phyloP scores from a whole-genome alignment of 2,113 vertebrate genomes.

The Heterotilapia buettikoferi region DNA sequence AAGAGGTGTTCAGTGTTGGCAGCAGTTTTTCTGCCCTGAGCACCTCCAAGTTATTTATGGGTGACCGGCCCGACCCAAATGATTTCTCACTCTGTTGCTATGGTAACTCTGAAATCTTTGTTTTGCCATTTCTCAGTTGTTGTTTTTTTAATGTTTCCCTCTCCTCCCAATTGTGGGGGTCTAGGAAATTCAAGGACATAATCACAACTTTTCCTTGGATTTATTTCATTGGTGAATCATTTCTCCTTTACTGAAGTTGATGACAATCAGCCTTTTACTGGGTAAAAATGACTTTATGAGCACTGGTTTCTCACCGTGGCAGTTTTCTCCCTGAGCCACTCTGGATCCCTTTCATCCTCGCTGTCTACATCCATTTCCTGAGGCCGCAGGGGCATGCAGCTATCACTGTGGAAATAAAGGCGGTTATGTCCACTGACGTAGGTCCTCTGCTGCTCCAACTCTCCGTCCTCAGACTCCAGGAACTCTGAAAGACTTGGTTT shows the following conservation, averaged over 20 bases:
- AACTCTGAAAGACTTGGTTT: conserved; percentile 97
- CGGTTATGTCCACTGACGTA: conserved; percentile 98
- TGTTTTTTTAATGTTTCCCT: neutral
- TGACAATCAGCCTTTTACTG: neutral
- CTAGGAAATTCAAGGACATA: neutral
- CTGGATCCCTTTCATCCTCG: conserved; percentile 93
- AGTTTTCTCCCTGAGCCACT: conserved; percentile 97
- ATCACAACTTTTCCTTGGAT: neutral
- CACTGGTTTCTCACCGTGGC: conserved; percentile 78
- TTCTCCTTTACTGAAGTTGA: neutral
- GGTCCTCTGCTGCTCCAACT: conserved; percentile 93
- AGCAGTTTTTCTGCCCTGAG: neutral
- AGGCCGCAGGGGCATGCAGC: conserved; percentile 92
- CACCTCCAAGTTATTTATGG: conserved; percentile 9
- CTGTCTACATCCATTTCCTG: conserved; percentile 99
- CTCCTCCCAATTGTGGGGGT: neutral
- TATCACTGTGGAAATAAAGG: conserved; percentile 97
- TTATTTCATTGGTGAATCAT: neutral
- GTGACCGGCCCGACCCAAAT: neutral
- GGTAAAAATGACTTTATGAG: neutral
- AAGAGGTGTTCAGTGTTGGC: neutral
- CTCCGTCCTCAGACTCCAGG: conserved; percentile 93
- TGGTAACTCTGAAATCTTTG: neutral
- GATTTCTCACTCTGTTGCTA: neutral
- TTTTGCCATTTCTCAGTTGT: neutral